Conservation (phyloP, 2,888 invertebrate genomes). For the Ceramica pisi region DNA sequence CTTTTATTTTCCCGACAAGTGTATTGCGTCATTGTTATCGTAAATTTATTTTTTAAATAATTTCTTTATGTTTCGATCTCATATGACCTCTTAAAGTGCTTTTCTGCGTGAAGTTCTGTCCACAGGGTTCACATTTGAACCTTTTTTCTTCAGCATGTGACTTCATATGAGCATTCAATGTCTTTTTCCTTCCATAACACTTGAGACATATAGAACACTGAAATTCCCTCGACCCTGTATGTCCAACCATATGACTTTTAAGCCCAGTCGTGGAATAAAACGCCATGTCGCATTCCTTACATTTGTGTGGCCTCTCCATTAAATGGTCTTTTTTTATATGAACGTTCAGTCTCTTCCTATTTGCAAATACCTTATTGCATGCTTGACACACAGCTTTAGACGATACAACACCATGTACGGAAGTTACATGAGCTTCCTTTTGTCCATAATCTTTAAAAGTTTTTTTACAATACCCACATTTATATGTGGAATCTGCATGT, state of each 20-base stretch:
- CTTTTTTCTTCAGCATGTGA: conserved; percentile 68
- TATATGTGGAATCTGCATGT: conserved; percentile 51
- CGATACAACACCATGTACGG: conserved; percentile 65
- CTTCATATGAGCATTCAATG: conserved; percentile 77
- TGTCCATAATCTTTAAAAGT: conserved; percentile 70
- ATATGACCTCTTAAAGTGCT: conserved; percentile 72
- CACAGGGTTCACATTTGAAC: conserved; percentile 63
- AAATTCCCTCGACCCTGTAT: conserved; percentile 81
- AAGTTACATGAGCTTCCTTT: conserved; percentile 67
- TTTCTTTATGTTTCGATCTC: conserved; percentile 54
- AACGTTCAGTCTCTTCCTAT: conserved; percentile 59
- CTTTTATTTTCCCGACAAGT: neutral
- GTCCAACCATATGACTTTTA: conserved; percentile 82
- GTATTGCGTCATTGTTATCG: no score
- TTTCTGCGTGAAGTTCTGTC: conserved; percentile 71
- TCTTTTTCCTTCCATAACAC: conserved; percentile 75
- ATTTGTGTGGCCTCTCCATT: conserved; percentile 64
- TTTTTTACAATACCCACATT: conserved; percentile 73
- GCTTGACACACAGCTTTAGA: conserved; percentile 67
- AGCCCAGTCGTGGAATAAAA: conserved; percentile 72
- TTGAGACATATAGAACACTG: conserved; percentile 77
- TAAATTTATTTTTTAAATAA: conserved; percentile 11
- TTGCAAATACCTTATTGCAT: conserved; percentile 70
- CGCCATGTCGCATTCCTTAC: conserved; percentile 62
- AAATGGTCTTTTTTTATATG: conserved; percentile 72